A percentile compares a stretch with the other conserved stretches of the same genome.
These are phyloP conservation scores for Sarcophaga variegata DNA, from an alignment of 2,888 invertebrate genomes.

Conservation along the genomic window DNA sequence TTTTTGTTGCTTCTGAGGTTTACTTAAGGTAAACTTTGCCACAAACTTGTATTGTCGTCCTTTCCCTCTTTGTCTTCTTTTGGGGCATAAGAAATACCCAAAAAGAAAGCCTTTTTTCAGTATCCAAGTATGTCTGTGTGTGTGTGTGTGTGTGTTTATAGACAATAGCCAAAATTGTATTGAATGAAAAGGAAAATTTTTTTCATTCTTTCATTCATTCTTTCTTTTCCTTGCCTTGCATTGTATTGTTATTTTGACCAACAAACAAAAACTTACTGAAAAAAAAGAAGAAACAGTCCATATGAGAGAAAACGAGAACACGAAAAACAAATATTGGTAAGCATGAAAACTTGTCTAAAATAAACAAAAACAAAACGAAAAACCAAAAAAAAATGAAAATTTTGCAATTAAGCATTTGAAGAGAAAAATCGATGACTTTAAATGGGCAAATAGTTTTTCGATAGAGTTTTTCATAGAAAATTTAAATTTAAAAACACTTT, in stretches of 20 bases:
- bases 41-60: constrained; percentile 12
- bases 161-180: constrained; percentile 18
- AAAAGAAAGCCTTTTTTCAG: background rate
- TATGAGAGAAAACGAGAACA: background rate
- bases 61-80: background rate
- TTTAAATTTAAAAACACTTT: too few species aligned
- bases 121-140: constrained; percentile 32
- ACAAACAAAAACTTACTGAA: background rate
- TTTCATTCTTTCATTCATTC: background rate
- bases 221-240: background rate
- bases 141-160: background rate
- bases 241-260: constrained; percentile 43
- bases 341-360: constrained; percentile 52
- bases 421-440: constrained; percentile 51
- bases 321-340: constrained; percentile 46
- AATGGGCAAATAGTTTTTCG: background rate
- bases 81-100: background rate
- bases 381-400: background rate
- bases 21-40: constrained; percentile 66
- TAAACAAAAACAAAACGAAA: constrained; percentile 28
- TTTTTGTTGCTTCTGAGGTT: constrained; percentile 49
- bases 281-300: background rate
- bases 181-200: constrained; percentile 42
- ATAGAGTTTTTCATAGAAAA: too few species aligned
- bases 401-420: constrained; percentile 52